A percentile compares a stretch with the other conserved stretches of the same genome.
phyloP scores from a whole-genome alignment of 2,797 vertebrate species.

The Melanotaenia pygmaea region DNA sequence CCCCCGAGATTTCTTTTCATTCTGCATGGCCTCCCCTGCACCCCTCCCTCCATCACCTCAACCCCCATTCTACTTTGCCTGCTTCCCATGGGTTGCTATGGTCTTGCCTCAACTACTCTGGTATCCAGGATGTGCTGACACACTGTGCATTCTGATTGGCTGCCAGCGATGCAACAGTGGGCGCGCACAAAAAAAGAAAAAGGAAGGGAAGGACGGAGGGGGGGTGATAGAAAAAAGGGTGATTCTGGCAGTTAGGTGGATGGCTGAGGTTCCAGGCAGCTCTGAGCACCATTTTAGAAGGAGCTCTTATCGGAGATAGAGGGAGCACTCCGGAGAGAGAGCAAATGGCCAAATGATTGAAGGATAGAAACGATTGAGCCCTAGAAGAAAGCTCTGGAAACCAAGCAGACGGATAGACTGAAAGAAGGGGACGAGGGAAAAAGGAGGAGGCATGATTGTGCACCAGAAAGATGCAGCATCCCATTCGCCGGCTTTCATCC shows the following conservation, averaged over 20 bases:
- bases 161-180: slow-evolving; percentile 62
- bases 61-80: slow-evolving; percentile 36
- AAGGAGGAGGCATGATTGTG: slow-evolving; percentile 42
- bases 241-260: slow-evolving; percentile 70
- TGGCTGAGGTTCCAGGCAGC: slow-evolving; percentile 66
- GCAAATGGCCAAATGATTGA: slow-evolving; percentile 3
- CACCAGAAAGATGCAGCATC: slow-evolving; percentile 52
- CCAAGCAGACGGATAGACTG: slow-evolving; percentile 24
- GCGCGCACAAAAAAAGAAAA: slow-evolving; percentile 33
- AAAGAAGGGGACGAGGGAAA: slow-evolving; percentile 25
- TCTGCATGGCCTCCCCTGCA: slow-evolving; percentile 49
- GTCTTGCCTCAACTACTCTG: slow-evolving; percentile 75
- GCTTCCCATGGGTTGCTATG: slow-evolving; percentile 70
- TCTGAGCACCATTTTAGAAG: slow-evolving; percentile 66
- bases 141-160: slow-evolving; percentile 77
- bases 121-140: slow-evolving; percentile 83
- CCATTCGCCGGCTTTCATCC: slow-evolving; percentile 33
- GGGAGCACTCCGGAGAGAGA: not conserved
- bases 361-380: slow-evolving; percentile 8
- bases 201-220: slow-evolving; percentile 18
- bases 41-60: slow-evolving; percentile 21
- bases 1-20: slow-evolving; percentile 51
- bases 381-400: slow-evolving; percentile 35
- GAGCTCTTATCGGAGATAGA: slow-evolving; percentile 35
- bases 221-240: slow-evolving; percentile 54